Percentiles rank a stretch among this genome's conserved stretches.
These are phyloP conservation scores for Hydropsyche tenuis DNA, from an alignment of 1,140 invertebrate species.

Conservation along the genomic window DNA sequence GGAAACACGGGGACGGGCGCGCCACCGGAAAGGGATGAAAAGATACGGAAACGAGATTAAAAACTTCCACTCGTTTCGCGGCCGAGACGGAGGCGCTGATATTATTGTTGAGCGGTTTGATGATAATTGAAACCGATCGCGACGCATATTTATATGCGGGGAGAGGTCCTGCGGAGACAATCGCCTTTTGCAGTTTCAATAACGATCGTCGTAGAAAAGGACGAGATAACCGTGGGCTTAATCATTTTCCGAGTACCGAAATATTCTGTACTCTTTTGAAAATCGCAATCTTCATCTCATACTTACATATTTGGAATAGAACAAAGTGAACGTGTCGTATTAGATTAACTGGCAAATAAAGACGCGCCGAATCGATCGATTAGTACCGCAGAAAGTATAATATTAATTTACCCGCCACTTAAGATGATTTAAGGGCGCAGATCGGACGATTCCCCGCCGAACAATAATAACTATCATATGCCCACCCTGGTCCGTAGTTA, in stretches of 20 bases:
- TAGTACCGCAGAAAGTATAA: no score
- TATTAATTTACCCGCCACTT: neutral
- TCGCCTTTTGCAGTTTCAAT: no score
- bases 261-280: no score
- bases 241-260: no score
- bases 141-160: slow-evolving; percentile 10
- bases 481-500: slow-evolving; percentile 26
- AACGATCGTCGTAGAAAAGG: no score
- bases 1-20: slow-evolving; percentile 41
- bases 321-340: no score
- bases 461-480: neutral
- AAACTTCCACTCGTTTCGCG: slow-evolving; percentile 46
- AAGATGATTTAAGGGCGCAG: slow-evolving; percentile 16
- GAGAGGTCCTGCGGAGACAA: no score
- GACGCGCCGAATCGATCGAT: no score
- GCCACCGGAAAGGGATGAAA: slow-evolving; percentile 31
- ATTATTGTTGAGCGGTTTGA: slow-evolving; percentile 24
- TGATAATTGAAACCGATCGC: slow-evolving; percentile 34
- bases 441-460: neutral
- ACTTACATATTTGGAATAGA: no score
- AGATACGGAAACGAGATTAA: slow-evolving; percentile 50
- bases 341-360: no score
- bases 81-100: slow-evolving; percentile 22
- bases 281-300: no score
- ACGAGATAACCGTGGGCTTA: no score